Evolutionary conservation across 2,797 vertebrate genomes (phyloP).

Genomic region (Malurus leucopterus): DNA sequence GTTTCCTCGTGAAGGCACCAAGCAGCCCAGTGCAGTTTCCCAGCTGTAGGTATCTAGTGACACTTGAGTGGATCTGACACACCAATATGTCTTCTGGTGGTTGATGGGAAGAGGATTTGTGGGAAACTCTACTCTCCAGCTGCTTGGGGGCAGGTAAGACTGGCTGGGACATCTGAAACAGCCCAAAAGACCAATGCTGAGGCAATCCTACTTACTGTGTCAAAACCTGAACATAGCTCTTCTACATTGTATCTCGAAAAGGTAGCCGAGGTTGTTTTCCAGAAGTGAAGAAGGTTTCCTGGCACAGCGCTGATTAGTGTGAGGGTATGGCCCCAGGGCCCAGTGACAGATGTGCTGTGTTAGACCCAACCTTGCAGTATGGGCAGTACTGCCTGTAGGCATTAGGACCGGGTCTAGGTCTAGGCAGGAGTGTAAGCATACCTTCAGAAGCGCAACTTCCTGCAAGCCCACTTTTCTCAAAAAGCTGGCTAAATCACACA

Average conservation of each 20-base stretch:
- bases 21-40: not conserved
- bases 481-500: not conserved
- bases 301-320: not conserved
- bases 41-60: not conserved
- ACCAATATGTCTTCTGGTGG: not conserved
- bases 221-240: not conserved
- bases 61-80: not conserved
- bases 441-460: not conserved
- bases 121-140: not conserved
- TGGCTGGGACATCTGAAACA: not conserved
- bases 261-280: not conserved
- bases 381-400: not conserved
- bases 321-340: fast-evolving
- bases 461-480: not conserved
- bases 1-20: not conserved
- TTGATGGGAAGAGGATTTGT: not conserved
- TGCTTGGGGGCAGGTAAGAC: not conserved
- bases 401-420: not conserved
- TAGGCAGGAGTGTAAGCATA: not conserved
- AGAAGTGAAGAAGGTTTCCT: not conserved
- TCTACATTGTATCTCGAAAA: not conserved
- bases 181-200: not conserved
- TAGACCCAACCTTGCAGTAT: not conserved
- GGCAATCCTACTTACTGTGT: not conserved
- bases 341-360: not conserved